These are phyloP conservation scores for Palythoa grandis DNA, from an alignment of 92 coral and sea anemone species.

Conservation along the genomic window DNA sequence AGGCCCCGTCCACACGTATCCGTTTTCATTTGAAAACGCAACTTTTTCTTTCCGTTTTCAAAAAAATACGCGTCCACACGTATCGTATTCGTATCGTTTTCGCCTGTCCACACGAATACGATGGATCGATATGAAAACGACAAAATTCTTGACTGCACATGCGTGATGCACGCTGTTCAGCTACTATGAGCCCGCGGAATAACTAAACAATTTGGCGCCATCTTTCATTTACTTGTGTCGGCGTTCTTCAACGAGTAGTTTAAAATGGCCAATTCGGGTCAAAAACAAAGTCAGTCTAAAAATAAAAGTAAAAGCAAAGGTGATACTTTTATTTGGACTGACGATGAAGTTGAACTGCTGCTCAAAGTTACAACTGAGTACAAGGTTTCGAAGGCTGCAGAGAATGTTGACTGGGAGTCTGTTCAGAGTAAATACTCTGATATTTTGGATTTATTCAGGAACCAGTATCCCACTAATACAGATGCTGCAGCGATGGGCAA, in stretches of 20 bases:
- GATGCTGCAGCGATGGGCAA: conserved; percentile 41
- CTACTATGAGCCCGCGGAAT: neutral
- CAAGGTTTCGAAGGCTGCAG: neutral
- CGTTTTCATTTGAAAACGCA: no score
- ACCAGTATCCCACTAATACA: neutral
- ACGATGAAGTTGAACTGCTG: neutral
- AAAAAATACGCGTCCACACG: no score
- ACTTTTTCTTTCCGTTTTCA: no score
- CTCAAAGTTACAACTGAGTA: neutral
- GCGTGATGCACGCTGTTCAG: neutral
- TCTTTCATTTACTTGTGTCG: neutral
- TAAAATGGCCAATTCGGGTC: no score
- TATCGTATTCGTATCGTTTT: no score
- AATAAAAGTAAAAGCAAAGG: neutral
- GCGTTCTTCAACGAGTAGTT: neutral
- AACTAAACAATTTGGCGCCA: neutral
- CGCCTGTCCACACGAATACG: no score
- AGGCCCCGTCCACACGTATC: no score
- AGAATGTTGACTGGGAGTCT: conserved; percentile 57
- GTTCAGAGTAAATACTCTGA: conserved; percentile 49
- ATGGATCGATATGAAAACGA: neutral
- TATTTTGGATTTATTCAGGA: conserved; percentile 34
- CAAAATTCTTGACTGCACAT: neutral
- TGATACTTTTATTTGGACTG: neutral
- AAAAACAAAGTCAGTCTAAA: neutral